These are phyloP conservation scores for Diarsia brunnea DNA, from an alignment of 2,888 invertebrate species.

Conservation along the genomic window DNA sequence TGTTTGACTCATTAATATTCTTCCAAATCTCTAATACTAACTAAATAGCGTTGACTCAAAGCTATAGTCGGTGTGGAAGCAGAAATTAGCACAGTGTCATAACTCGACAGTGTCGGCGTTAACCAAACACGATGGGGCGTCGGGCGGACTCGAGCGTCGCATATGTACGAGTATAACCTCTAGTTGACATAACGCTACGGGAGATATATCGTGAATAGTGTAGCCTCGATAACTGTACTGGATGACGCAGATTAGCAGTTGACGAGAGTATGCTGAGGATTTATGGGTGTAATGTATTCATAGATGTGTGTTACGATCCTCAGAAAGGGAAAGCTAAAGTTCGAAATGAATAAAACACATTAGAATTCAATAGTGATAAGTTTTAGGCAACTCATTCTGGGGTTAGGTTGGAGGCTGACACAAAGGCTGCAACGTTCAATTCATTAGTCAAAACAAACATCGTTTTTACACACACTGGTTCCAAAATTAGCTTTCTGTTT, in stretches of 20 bases:
- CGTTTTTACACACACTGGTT: not conserved
- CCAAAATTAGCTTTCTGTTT: conserved; percentile 13
- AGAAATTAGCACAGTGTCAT: conserved; percentile 45
- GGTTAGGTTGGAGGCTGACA: not conserved
- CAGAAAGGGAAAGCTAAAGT: conserved; percentile 5
- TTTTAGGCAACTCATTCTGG: not conserved
- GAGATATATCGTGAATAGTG: conserved; percentile 27
- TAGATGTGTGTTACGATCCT: not conserved
- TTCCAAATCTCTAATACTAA: conserved; percentile 44
- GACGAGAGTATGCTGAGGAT: not conserved
- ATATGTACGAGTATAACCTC: conserved; percentile 4
- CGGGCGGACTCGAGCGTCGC: conserved; percentile 10
- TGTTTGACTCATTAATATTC: conserved; percentile 48
- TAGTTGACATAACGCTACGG: conserved; percentile 32
- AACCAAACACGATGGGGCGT: conserved; percentile 34
- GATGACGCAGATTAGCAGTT: conserved; percentile 30
- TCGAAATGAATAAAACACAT: not conserved
- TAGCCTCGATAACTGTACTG: conserved; percentile 38
- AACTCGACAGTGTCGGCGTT: conserved; percentile 22
- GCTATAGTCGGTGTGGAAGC: conserved; percentile 14
- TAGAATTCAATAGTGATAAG: not conserved
- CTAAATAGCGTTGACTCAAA: conserved; percentile 32
- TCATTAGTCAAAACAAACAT: not conserved
- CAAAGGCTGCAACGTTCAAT: not conserved
- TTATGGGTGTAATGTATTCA: conserved; percentile 1